A percentile compares a stretch with the other conserved stretches of the same genome.
These are phyloP conservation scores for Drymodes brunneopygia DNA, from an alignment of 2,113 vertebrate species.

Conservation along the genomic window DNA sequence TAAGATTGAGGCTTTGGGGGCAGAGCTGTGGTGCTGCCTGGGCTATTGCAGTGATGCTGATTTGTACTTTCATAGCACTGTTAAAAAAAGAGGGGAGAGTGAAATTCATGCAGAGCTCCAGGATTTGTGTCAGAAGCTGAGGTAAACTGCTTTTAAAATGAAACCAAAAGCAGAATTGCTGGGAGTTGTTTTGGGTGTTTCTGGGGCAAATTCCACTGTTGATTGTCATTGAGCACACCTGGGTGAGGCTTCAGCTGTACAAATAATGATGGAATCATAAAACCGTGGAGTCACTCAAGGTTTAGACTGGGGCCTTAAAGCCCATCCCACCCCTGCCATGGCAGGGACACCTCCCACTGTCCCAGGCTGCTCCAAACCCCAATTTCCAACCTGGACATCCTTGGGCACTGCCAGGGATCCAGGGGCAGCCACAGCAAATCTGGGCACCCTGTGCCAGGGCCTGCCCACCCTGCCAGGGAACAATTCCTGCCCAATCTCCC, in stretches of 20 bases:
- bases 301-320: neutral
- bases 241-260: neutral
- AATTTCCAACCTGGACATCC: neutral
- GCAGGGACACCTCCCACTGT: neutral
- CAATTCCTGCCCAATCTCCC: neutral
- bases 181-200: neutral
- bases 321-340: neutral
- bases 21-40: neutral
- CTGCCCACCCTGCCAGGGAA: neutral
- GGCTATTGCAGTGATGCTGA: neutral
- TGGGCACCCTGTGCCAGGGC: neutral
- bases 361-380: neutral
- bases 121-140: too few species aligned
- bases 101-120: neutral
- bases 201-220: neutral
- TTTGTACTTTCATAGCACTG: fast-evolving
- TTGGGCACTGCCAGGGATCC: neutral
- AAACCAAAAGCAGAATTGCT: neutral
- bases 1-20: neutral
- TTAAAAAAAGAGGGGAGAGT: fast-evolving
- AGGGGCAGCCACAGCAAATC: neutral
- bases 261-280: neutral
- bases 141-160: neutral
- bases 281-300: neutral
- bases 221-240: neutral